Evolutionary conservation across 2,113 vertebrate species (phyloP), one percentile per base, ranked within the genome.

Genomic region (Ivindomyrus marchei): DNA sequence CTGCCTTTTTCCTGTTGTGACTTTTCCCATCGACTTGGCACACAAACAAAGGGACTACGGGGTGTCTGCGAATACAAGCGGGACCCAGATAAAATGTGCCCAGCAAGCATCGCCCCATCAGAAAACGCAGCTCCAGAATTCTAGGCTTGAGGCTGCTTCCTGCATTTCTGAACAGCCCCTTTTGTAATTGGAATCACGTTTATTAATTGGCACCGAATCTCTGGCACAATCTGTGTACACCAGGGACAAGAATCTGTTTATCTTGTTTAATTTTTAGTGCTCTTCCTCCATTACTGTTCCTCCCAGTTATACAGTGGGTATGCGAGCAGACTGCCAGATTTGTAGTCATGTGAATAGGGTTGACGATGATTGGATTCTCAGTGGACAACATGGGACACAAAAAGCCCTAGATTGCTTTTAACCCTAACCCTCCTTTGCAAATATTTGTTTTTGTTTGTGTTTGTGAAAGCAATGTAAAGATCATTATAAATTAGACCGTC

Each of bases 131-230:
- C 91, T 90, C 49, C 90, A 92, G 93, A 94, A 93, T 94, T 93
- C 91, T 89, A 88, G 88, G 91, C 93, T 93, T 89, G 89, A 92
- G 92, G 93, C 93, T 91, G 91, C 88, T 90, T 90, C 84, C 88
- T 93, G 93, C 93, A 94, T 94, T 94, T 95, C 94, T 74, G 90
- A 94, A 93, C 94, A 92, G 93, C 91, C 91, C 91, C 96, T 94
- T 96, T 97, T 96, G 96, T 97, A 92, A 89, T 89, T 62, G 45
- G 90, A 92, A 93, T 94, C 96, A 96, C 96, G 95, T 96, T 96
- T 97, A 96, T 96, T 95, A 95, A 96, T 96, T 95, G 96, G 95
- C 95, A 94, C 93, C 94, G 94, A 96, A 94, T 96, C 94, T 94
- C 94, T 93, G 93, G 94, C 95, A 94, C 95, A 94, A 95, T 95